Evolutionary conservation across 2,113 vertebrate genomes (phyloP).

Genomic region (Centropus bengalensis): DNA sequence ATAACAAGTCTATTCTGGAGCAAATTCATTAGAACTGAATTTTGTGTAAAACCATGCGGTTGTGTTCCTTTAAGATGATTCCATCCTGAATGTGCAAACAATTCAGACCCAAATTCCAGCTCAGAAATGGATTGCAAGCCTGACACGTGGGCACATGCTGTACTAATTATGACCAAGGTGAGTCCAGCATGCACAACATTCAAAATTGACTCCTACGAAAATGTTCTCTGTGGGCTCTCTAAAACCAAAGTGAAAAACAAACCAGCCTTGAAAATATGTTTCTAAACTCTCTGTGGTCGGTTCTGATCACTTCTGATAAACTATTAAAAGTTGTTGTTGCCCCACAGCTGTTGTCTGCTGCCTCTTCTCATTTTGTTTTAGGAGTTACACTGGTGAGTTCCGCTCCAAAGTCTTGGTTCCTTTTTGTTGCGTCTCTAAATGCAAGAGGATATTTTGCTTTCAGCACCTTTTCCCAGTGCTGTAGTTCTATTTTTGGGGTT

Average conservation of each 20-base stretch:
- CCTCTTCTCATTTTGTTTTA: not conserved
- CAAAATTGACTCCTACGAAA: not conserved
- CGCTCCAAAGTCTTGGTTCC: not conserved
- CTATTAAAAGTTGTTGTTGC: not conserved
- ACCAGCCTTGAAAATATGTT: not conserved
- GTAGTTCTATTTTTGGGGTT: not conserved
- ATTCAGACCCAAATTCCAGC: not conserved
- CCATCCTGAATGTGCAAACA: not conserved
- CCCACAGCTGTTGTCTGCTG: not conserved
- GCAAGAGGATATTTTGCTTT: not conserved
- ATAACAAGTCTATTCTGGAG: not conserved
- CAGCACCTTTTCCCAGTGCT: not conserved
- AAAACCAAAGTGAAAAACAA: not conserved
- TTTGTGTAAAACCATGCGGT: not conserved
- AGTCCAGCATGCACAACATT: not conserved
- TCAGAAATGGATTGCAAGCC: not conserved
- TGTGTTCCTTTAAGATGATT: not conserved
- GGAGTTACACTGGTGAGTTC: not conserved
- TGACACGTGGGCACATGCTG: not conserved
- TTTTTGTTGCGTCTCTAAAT: not conserved
- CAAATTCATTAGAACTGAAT: not conserved
- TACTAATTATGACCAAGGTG: not conserved
- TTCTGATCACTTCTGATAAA: not conserved
- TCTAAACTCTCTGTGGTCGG: not conserved
- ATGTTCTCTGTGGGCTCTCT: not conserved